These are phyloP conservation scores for Malacoraja senta DNA, from an alignment of 2,797 vertebrate species.

Conservation along the genomic window DNA sequence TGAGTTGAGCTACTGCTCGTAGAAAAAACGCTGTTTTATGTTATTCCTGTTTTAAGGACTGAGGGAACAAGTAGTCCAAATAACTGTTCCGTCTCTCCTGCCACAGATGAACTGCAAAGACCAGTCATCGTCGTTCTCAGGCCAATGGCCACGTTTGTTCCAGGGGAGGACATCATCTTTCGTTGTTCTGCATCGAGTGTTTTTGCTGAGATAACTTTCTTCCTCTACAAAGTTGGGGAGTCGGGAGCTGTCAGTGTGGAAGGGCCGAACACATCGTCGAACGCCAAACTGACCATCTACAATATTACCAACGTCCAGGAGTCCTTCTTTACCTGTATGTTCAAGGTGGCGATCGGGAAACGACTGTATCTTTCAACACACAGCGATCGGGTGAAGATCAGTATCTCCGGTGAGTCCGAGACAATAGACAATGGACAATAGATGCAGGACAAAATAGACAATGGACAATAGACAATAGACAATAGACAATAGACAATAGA, in stretches of 20 bases:
- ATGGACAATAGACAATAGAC: too few relatives aligned
- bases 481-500: too few relatives aligned
- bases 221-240: background rate
- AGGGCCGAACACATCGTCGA: background rate
- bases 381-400: background rate
- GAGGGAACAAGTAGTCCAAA: too few relatives aligned
- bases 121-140: background rate
- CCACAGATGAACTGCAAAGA: background rate
- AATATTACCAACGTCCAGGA: background rate
- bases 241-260: background rate
- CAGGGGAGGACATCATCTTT: background rate
- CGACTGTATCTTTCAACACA: background rate
- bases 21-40: too few relatives aligned
- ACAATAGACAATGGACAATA: too few relatives aligned
- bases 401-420: background rate
- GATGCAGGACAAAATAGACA: too few relatives aligned
- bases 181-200: background rate
- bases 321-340: background rate
- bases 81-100: too few relatives aligned
- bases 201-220: background rate
- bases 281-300: background rate
- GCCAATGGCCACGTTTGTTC: background rate
- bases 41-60: too few relatives aligned
- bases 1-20: too few relatives aligned
- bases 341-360: background rate